phyloP scores from a whole-genome alignment of 2,888 invertebrate genomes.

The Lymantria dispar region DNA sequence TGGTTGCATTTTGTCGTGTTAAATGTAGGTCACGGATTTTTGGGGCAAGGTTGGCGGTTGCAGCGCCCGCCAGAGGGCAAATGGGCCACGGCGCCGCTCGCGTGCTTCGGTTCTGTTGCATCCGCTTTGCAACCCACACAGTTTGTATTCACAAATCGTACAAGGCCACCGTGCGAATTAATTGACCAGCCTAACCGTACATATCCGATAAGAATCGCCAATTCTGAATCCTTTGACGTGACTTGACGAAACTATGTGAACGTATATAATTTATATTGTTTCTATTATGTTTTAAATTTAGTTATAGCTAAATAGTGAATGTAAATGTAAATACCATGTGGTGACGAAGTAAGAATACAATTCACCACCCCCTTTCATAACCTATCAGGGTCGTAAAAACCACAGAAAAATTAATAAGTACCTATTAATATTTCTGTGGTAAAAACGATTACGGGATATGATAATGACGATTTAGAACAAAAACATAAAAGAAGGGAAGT shows the following conservation, averaged over 20 bases:
- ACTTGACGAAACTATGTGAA: constrained; percentile 11
- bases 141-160: constrained; percentile 65
- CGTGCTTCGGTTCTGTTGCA: constrained; percentile 63
- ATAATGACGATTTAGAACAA: no score
- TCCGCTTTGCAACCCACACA: constrained; percentile 67
- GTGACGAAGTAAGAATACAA: no score
- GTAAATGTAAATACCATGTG: no score
- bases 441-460: no score
- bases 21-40: constrained; percentile 78
- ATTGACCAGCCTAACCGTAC: constrained; percentile 61
- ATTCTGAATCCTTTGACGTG: constrained; percentile 40
- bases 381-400: no score
- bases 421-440: no score
- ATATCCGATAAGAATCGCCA: constrained; percentile 60
- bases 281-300: not conserved
- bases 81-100: constrained; percentile 37
- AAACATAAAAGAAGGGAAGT: no score
- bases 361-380: no score
- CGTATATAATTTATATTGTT: not conserved
- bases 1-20: constrained; percentile 69
- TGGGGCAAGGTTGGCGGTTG: constrained; percentile 74
- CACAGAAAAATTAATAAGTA: no score
- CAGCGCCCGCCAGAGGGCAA: constrained; percentile 35
- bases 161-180: constrained; percentile 71
- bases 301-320: no score